These are phyloP conservation scores for Onychostruthus taczanowskii DNA, from an alignment of 2,113 vertebrate species.

Conservation along the genomic window DNA sequence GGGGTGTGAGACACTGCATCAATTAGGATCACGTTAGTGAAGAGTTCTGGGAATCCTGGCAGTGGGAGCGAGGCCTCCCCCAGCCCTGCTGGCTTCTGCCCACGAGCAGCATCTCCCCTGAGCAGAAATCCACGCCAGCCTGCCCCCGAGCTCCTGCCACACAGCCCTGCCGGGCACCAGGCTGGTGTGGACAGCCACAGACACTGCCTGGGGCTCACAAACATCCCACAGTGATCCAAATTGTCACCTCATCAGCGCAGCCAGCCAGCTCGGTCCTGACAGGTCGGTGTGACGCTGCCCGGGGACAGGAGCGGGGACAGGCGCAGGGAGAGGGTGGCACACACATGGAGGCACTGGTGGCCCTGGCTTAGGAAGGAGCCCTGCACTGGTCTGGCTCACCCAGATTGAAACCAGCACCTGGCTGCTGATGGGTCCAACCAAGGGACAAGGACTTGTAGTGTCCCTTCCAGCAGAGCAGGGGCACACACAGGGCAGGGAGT, in stretches of 20 bases:
- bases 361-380: background rate
- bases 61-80: background rate
- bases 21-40: background rate
- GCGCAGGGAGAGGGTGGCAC: background rate
- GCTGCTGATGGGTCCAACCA: background rate
- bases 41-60: background rate
- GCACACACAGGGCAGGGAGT: background rate
- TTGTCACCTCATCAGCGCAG: accelerated
- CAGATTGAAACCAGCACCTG: accelerated
- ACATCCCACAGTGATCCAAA: background rate
- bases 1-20: background rate
- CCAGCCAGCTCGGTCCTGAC: background rate
- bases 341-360: accelerated
- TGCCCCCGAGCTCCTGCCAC: background rate
- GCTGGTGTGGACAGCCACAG: background rate
- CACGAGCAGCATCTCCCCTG: background rate
- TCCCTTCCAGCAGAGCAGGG: background rate
- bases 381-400: background rate
- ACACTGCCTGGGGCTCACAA: background rate
- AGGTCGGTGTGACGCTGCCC: accelerated
- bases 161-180: accelerated
- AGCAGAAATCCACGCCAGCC: background rate
- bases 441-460: background rate
- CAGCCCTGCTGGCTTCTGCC: background rate
- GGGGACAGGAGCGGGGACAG: background rate